Base-by-base conservation (phyloP, 2,888 invertebrate genomes). In the Sipha maydis region DNA sequence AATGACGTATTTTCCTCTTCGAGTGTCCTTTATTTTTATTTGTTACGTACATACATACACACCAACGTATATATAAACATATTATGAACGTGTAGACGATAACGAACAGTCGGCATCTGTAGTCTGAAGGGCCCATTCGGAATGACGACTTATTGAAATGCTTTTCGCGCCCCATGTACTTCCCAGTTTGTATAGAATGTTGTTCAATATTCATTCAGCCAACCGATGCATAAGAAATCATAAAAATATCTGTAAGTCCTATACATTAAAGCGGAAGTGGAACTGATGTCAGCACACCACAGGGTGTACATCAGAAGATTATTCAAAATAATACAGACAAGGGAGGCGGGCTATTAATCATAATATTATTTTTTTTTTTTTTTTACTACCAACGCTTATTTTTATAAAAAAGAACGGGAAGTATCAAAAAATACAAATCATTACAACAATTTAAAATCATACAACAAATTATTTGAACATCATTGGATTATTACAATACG, bases 11-110 rank as follows among this genome's bases (percentile, higher is more conserved):
- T 82, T 82, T 82, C 67, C 75, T 5, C 48, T 80, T 67, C 31
- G 80, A 82, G 88, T 88, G 88, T 82, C 56, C 80, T 88, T 82
- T 67, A 75, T 82, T 88, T 82, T 38, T 34, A 61, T 88, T 82
- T 48, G 77, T 75, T 88, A 41, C 69, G 34, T 48, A 38, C 14
- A 14, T 14, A 48, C 14, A 48, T 14, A 48, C 48, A 14, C n/a
- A 34, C 14, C 11, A 2, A 14, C 48, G 14, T 41, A 34, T 34
- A 34, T 34, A 34, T 34, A 34, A 34, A 34, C 34, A 34, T 25
- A 54, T 54, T 54, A 54, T 31, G 41, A 38, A 48, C 14, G 54
- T 56, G 80, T 56, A 80, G 80, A 82, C 61, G 75, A 75, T 88
- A 88, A 75, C 73, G 88, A 82, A 75, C 67, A 67, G 48, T 48